These are phyloP conservation scores for Didymodactylos carnosus DNA, from an alignment of 2,888 invertebrate species.

Conservation along the genomic window DNA sequence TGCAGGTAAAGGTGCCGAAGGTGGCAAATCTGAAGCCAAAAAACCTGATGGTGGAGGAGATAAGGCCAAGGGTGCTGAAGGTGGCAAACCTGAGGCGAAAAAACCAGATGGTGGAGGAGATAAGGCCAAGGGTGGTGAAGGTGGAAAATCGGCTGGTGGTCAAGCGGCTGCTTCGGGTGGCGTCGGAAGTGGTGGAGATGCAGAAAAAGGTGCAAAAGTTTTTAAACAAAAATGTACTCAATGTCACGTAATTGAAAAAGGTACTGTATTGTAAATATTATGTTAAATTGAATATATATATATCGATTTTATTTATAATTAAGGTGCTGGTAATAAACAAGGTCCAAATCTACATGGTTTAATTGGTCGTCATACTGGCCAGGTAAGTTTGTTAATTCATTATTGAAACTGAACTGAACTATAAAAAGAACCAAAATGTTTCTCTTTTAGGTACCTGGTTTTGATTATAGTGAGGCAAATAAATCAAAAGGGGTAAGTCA, in stretches of 20 bases:
- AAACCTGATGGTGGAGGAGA: not conserved
- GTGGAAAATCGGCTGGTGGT: not conserved
- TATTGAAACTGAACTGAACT: too few relatives aligned
- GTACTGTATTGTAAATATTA: too few relatives aligned
- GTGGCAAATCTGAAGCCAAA: too few relatives aligned
- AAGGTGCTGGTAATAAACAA: slow-evolving; percentile 59
- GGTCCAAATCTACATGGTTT: slow-evolving; percentile 86
- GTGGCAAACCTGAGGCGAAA: not conserved
- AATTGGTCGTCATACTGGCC: slow-evolving; percentile 81
- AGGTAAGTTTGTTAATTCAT: too few relatives aligned
- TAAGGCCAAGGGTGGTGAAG: not conserved
- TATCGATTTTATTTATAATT: too few relatives aligned
- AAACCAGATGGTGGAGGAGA: not conserved
- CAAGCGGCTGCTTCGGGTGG: not conserved
- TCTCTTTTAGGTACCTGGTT: too few relatives aligned
- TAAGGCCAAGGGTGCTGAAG: not conserved
- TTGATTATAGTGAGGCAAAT: slow-evolving; percentile 79
- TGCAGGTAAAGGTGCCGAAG: not conserved
- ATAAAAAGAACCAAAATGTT: too few relatives aligned
- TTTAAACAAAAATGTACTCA: slow-evolving; percentile 90
- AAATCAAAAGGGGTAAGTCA: too few relatives aligned
- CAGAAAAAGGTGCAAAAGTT: slow-evolving; percentile 84
- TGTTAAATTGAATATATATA: too few relatives aligned
- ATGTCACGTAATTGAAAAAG: slow-evolving; percentile 72
- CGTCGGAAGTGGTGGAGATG: not conserved